Conservation (phyloP, 2,113 vertebrate genomes). For the Microcebus griseorufus region DNA sequence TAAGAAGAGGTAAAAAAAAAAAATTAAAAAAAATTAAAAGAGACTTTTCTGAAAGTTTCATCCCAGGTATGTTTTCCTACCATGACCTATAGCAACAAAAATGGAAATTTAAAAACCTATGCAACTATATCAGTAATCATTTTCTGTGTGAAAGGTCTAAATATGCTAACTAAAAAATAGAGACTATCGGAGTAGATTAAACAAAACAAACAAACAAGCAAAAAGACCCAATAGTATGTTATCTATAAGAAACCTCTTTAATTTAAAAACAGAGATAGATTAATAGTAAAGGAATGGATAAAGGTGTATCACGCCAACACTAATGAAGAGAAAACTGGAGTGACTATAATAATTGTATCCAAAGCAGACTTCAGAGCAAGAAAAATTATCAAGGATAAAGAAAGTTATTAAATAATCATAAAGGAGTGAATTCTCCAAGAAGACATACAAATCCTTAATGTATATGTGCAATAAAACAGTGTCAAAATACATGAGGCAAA, state of each 20-base stretch:
- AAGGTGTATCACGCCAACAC: no score
- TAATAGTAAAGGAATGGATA: not conserved
- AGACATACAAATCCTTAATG: not conserved
- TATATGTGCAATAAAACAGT: not conserved
- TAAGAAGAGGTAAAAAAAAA: not conserved
- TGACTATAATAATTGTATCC: not conserved
- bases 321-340: not conserved
- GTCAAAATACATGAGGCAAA: not conserved
- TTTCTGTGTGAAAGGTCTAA: not conserved
- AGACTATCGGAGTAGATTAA: not conserved
- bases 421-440: not conserved
- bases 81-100: not conserved
- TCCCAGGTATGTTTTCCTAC: not conserved
- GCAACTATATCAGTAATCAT: not conserved
- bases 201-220: not conserved
- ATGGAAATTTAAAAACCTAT: not conserved
- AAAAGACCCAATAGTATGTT: not conserved
- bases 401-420: not conserved
- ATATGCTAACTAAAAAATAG: not conserved
- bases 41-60: not conserved
- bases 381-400: not conserved
- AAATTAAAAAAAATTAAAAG: no score
- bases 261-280: not conserved
- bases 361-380: not conserved
- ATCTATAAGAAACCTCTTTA: not conserved